Conservation (phyloP, 2,888 invertebrate genomes). For the Zaprionus lineosus region DNA sequence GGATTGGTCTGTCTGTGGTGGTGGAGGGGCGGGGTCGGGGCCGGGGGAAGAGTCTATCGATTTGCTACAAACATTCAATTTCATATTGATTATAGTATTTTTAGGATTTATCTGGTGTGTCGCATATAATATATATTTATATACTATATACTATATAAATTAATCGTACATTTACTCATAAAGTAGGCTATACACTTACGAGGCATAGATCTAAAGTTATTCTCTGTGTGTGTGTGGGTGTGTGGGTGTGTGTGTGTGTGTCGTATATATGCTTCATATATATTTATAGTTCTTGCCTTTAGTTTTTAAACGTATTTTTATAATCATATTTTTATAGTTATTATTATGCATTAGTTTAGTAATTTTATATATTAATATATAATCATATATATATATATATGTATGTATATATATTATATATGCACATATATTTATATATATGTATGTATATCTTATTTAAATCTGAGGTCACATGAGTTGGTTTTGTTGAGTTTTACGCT, state of each 20-base stretch:
- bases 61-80: too few species aligned
- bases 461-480: slow-evolving; percentile 84
- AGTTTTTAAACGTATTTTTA: slow-evolving; percentile 37
- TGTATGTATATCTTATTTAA: slow-evolving; percentile 81
- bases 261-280: slow-evolving; percentile 65
- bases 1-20: too few species aligned
- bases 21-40: too few species aligned
- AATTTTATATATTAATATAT: slow-evolving; percentile 29
- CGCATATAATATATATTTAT: slow-evolving; percentile 35
- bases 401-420: slow-evolving; percentile 41
- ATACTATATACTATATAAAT: slow-evolving; percentile 61
- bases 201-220: slow-evolving; percentile 71
- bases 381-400: slow-evolving; percentile 23
- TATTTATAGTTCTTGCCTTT: slow-evolving; percentile 48
- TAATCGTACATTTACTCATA: slow-evolving; percentile 63
- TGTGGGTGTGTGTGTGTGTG: slow-evolving; percentile 55
- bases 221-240: too few species aligned
- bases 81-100: slow-evolving; percentile 15
- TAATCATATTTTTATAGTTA: slow-evolving; percentile 37
- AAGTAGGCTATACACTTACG: slow-evolving; percentile 64
- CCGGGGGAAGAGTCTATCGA: too few species aligned
- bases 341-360: slow-evolving; percentile 42
- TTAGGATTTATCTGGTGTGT: slow-evolving; percentile 44
- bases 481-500: slow-evolving; percentile 82
- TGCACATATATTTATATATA: slow-evolving; percentile 51